Evolutionary conservation across 1,140 invertebrate genomes (phyloP).

Genomic region (Globodera rostochiensis): DNA sequence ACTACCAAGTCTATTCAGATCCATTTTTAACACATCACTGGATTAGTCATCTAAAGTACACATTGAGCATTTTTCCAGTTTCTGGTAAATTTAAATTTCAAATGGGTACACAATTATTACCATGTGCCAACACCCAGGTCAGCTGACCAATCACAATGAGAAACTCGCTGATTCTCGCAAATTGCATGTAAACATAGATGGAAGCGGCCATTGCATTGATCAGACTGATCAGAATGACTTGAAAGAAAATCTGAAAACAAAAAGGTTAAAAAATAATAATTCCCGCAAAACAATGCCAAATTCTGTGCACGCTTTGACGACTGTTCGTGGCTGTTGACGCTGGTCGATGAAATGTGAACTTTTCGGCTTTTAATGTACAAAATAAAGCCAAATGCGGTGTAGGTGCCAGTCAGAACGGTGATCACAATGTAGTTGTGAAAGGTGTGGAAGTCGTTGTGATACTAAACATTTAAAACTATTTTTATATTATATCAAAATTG

Average conservation of each 20-base stretch:
- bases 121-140: conserved; percentile 37
- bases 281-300: background rate
- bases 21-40: too few relatives aligned
- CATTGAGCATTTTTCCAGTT: too few relatives aligned
- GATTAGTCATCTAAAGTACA: too few relatives aligned
- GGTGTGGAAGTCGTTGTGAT: conserved; percentile 37
- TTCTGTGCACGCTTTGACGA: background rate
- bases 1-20: too few relatives aligned
- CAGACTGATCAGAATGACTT: conserved; percentile 38
- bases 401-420: background rate
- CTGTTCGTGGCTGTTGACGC: background rate
- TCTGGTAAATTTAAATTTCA: too few relatives aligned
- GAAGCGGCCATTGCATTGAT: conserved; percentile 32
- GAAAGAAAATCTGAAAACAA: conserved; percentile 29
- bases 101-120: conserved; percentile 1
- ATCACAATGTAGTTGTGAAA: conserved; percentile 27
- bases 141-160: conserved; percentile 34
- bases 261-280: background rate
- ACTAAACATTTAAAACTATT: conserved; percentile 18
- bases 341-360: background rate
- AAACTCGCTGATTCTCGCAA: conserved; percentile 32
- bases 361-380: conserved; percentile 1
- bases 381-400: background rate
- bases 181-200: conserved; percentile 41
- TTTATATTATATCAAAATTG: background rate